Base-by-base conservation (phyloP, 2,888 invertebrate species). In the Folsomia candida region DNA sequence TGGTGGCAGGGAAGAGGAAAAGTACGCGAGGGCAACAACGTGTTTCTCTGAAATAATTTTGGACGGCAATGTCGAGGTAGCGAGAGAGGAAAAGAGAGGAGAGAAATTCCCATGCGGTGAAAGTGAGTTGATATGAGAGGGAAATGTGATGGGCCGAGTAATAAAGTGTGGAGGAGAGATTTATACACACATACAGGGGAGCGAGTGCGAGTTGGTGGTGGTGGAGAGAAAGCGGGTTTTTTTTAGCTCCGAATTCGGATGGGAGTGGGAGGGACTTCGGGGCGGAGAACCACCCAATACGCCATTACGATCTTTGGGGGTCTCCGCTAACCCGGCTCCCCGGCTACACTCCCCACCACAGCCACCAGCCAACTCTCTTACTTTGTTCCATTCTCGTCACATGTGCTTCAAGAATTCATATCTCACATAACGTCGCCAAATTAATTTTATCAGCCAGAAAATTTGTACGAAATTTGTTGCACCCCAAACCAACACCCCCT, bases 221-320 rank as follows among this genome's bases (percentile, higher is more conserved):
- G 61, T 72, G 72, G 69, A 67, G 72, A 77, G 75, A 75, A 72
- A 77, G 75, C 73, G 73, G 73, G 73, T 73, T 75, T 67, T 73
- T 77, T 75, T 75, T 63, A 54, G 65, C 68, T 70, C 77, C 73
- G 75, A 75, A 77, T 72, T 75, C 75, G 75, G 75, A 72, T 69
- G 71, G 69, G 69, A 72, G 75, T 68, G 75, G 76, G 73, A 74
- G 72, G 67, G 54, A 54, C 54, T 54, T 54, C n/a, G 54, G n/a
- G 54, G 68, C 71, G 75, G 74, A 69, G 77, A 77, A 77, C 75
- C 75, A 77, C 77, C 75, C 77, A 75, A 77, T n/a, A 73, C 77
- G 77, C 77, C 77, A 77, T 77, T 77, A 77, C 74, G 69, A 75
- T 74, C 75, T 70, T 71, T 76, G 66, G 70, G 74, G 71, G 71